phyloP scores from a whole-genome alignment of 2,888 invertebrate species.

The Pocota personata region DNA sequence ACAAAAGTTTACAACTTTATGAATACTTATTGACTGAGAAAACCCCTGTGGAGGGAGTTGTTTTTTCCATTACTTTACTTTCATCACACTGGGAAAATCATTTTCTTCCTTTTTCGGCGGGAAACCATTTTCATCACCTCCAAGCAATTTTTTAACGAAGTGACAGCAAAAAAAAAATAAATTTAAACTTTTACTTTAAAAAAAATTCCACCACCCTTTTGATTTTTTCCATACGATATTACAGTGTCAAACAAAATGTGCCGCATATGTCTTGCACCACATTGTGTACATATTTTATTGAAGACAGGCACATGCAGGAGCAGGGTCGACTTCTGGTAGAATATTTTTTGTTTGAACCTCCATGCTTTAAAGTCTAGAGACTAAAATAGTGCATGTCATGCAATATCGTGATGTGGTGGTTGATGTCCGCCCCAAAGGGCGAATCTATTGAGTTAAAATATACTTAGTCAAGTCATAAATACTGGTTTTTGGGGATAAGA shows the following conservation, averaged over 20 bases:
- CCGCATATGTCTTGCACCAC: background rate
- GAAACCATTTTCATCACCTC: constrained; percentile 34
- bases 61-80: background rate
- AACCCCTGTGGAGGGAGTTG: background rate
- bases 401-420: background rate
- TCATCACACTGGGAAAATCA: background rate
- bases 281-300: background rate
- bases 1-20: constrained; percentile 49
- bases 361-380: background rate
- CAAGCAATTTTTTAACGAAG: background rate
- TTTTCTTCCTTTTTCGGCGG: constrained; percentile 12
- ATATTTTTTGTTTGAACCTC: background rate
- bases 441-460: constrained; percentile 40
- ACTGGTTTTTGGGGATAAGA: too few relatives aligned
- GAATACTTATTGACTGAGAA: constrained; percentile 42
- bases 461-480: too few relatives aligned
- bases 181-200: background rate
- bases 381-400: background rate
- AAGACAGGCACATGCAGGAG: background rate
- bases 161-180: background rate
- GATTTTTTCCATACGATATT: background rate
- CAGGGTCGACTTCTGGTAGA: background rate
- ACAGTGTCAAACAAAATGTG: background rate
- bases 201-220: background rate
- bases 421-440: constrained; percentile 8